A percentile compares a stretch with the other conserved stretches of the same genome.
Evolutionary conservation across 2,113 vertebrate species (phyloP).

Genomic region (Microtus richardsoni): DNA sequence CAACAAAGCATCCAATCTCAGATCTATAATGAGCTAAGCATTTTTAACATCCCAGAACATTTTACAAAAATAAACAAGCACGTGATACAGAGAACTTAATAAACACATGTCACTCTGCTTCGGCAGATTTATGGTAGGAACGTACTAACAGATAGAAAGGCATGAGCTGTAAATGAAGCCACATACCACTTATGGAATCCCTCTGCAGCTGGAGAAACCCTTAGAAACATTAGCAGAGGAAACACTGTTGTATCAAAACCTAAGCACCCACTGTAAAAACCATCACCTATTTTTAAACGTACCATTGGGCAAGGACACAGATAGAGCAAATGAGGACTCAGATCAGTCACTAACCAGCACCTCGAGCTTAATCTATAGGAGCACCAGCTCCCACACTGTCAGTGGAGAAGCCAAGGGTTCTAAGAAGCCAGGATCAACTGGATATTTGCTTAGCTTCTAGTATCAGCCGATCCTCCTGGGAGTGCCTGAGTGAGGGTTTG

Average conservation of each 20-base stretch:
- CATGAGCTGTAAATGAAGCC: conserved; percentile 52
- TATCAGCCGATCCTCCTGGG: not conserved
- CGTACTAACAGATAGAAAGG: conserved; percentile 55
- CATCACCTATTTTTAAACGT: conserved; percentile 19
- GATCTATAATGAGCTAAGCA: conserved; percentile 46
- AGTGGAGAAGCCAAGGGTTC: not conserved
- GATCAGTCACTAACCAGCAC: not conserved
- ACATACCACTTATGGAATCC: not conserved
- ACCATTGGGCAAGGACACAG: not conserved
- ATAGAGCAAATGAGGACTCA: not conserved
- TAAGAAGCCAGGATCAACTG: not conserved
- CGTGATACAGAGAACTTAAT: conserved; percentile 43
- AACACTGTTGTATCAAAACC: conserved; percentile 12
- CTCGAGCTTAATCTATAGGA: conserved; percentile 10
- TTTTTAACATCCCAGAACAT: conserved; percentile 37
- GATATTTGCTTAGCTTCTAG: not conserved
- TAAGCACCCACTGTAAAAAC: not conserved
- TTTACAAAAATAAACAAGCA: conserved; percentile 64
- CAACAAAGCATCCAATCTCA: conserved; percentile 33
- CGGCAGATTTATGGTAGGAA: conserved; percentile 54
- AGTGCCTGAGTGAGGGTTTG: not conserved
- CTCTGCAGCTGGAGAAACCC: conserved; percentile 55
- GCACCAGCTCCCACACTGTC: not conserved
- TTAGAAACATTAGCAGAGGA: conserved; percentile 35
- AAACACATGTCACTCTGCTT: conserved; percentile 45